phyloP scores from a whole-genome alignment of 2,113 vertebrate genomes.

The Equus przewalskii region DNA sequence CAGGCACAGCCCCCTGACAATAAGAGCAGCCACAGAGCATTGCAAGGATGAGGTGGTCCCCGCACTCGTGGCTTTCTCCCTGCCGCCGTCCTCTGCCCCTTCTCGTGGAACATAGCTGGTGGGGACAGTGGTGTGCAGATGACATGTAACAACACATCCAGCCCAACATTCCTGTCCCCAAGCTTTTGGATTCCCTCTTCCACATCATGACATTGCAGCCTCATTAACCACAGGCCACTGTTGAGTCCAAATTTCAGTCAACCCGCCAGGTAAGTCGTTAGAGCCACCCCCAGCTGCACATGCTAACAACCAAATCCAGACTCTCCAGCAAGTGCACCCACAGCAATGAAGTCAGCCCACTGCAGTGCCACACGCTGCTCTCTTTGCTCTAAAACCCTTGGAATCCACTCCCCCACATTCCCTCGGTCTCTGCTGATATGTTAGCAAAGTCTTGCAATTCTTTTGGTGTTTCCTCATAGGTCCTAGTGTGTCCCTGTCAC shows the following conservation, averaged over 20 bases:
- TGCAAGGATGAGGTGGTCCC: neutral
- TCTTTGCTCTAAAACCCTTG: neutral
- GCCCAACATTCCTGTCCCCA: neutral
- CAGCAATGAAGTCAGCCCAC: neutral
- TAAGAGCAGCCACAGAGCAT: fast-evolving
- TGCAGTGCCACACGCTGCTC: neutral
- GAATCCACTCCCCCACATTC: neutral
- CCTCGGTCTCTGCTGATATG: neutral
- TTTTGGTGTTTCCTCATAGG: neutral
- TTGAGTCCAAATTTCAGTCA: neutral
- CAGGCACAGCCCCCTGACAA: neutral
- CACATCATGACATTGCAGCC: neutral
- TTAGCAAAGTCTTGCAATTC: neutral
- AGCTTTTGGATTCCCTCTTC: neutral
- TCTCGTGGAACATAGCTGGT: too few species aligned
- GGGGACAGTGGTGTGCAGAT: too few species aligned
- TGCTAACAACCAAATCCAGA: neutral
- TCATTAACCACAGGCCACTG: neutral
- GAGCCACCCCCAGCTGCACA: neutral
- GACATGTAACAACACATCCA: fast-evolving
- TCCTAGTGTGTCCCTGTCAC: neutral
- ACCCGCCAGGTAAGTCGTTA: neutral
- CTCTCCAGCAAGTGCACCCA: neutral
- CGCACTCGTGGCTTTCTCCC: neutral
- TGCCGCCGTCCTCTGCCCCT: neutral